These are phyloP conservation scores for Cichladusa arquata DNA, from an alignment of 2,113 vertebrate genomes.

Conservation along the genomic window DNA sequence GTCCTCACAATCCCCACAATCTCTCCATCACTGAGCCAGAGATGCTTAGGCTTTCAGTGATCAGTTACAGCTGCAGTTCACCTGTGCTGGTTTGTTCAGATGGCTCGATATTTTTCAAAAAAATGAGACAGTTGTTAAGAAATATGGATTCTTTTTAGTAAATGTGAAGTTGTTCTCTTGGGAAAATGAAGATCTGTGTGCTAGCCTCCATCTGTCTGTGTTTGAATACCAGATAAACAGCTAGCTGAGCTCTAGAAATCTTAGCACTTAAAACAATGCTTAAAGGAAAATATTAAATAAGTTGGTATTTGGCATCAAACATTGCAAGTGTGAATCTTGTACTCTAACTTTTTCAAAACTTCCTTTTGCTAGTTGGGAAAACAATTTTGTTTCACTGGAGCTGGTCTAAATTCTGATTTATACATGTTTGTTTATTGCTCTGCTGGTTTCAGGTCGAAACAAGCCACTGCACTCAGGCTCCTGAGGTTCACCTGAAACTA, in stretches of 20 bases:
- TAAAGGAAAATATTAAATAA: neutral
- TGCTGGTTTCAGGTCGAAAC: neutral
- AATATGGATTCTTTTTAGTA: neutral
- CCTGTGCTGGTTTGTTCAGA: neutral
- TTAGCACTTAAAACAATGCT: neutral
- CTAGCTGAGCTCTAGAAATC: neutral
- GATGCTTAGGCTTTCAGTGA: neutral
- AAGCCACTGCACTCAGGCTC: neutral
- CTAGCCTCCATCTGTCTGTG: neutral
- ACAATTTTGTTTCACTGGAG: neutral
- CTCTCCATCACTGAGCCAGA: neutral
- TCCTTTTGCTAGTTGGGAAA: neutral
- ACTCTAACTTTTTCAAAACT: neutral
- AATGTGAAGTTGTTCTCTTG: neutral
- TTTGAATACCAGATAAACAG: neutral
- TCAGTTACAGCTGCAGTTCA: neutral
- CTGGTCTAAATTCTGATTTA: neutral
- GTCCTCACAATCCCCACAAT: accelerated
- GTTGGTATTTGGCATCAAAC: neutral
- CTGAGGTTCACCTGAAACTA: neutral
- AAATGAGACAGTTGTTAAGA: neutral
- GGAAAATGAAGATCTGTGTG: neutral
- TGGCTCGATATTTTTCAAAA: neutral
- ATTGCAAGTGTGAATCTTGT: neutral
- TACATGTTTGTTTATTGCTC: neutral